phyloP scores from a whole-genome alignment of 1,140 invertebrate species.

The Zaprionus capensis region DNA sequence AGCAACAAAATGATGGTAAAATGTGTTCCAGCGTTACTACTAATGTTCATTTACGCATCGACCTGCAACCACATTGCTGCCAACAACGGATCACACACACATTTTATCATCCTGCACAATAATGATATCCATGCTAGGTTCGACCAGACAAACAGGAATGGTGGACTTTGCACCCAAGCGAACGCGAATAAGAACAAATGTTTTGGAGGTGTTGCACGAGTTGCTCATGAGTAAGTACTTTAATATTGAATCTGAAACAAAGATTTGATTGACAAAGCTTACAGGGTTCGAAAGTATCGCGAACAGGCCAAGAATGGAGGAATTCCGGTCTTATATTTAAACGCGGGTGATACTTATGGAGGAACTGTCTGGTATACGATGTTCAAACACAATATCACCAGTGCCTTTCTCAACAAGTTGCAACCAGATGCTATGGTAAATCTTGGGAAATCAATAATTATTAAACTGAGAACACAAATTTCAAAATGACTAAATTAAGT shows the following conservation, averaged over 20 bases:
- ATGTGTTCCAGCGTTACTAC: neutral
- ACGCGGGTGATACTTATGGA: constrained; percentile 95
- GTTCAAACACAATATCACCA: constrained; percentile 90
- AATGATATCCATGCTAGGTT: constrained; percentile 96
- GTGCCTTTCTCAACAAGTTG: constrained; percentile 91
- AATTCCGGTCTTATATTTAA: constrained; percentile 89
- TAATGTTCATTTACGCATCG: neutral
- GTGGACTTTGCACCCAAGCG: constrained; percentile 87
- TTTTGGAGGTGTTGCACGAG: constrained; percentile 92
- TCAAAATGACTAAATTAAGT: no score
- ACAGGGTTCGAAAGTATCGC: constrained; percentile 86
- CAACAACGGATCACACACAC: constrained; percentile 79
- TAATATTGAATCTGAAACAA: neutral
- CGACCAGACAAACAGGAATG: constrained; percentile 89
- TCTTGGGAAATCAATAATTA: neutral
- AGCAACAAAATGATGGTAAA: neutral
- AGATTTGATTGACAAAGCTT: neutral
- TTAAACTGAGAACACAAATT: no score
- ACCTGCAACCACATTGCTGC: constrained; percentile 45
- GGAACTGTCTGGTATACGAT: constrained; percentile 93
- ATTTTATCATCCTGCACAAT: constrained; percentile 91
- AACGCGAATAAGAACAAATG: constrained; percentile 87
- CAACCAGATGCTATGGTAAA: constrained; percentile 93
- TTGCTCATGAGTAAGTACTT: constrained; percentile 86
- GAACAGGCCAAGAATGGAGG: constrained; percentile 85